These are phyloP conservation scores for Rhinopomastus cyanomelas DNA, from an alignment of 2,113 vertebrate genomes.

Conservation along the genomic window DNA sequence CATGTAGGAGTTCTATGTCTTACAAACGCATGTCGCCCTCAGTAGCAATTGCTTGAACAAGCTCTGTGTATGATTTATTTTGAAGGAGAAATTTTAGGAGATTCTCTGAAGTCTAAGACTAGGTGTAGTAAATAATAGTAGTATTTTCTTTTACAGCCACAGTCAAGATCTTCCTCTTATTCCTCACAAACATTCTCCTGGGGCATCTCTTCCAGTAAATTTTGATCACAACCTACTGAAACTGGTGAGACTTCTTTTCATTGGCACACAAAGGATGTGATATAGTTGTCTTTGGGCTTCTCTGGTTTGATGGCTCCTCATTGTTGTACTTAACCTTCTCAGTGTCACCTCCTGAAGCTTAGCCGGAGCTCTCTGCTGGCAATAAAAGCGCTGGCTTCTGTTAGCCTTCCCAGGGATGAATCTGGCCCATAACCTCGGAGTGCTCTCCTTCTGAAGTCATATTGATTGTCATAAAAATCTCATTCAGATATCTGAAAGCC, in stretches of 20 bases:
- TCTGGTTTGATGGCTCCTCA: background rate
- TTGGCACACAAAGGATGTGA: background rate
- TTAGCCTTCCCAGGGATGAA: background rate
- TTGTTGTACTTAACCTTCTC: background rate
- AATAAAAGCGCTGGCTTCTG: background rate
- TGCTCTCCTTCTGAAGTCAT: background rate
- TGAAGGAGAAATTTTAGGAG: background rate
- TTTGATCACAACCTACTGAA: background rate
- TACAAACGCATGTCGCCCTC: background rate
- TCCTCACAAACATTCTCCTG: background rate
- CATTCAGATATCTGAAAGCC: background rate
- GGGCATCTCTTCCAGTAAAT: background rate
- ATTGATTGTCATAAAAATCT: background rate
- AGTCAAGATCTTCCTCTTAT: background rate
- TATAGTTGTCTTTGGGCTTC: background rate
- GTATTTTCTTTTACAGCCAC: background rate
- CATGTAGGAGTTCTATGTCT: background rate
- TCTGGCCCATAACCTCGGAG: background rate
- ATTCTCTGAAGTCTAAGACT: background rate
- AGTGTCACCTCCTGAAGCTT: background rate
- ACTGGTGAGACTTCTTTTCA: background rate
- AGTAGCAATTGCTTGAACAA: background rate
- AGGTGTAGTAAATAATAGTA: background rate
- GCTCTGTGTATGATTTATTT: accelerated
- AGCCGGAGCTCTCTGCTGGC: background rate